A percentile compares a stretch with the other conserved stretches of the same genome.
These are phyloP conservation scores for Lepus townsendii DNA, from an alignment of 2,797 vertebrate species.

Conservation along the genomic window DNA sequence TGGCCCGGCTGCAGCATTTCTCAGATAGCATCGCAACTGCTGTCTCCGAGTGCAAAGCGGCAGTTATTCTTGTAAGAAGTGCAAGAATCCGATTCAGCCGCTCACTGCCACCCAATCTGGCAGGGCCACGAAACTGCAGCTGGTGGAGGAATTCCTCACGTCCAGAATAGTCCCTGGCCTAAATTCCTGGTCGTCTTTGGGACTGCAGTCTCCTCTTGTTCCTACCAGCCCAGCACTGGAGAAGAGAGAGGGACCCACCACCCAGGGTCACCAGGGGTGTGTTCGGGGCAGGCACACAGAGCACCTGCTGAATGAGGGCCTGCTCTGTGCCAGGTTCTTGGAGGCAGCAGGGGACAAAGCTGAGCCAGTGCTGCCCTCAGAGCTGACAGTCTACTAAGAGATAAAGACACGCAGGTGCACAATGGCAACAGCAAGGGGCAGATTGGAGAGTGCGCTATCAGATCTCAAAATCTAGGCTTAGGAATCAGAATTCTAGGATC, in stretches of 20 bases:
- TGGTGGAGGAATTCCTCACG: background rate
- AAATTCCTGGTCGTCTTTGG: background rate
- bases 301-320: background rate
- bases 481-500: background rate
- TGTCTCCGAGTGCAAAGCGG: background rate
- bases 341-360: background rate
- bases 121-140: background rate
- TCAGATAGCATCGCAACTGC: no score
- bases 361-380: background rate
- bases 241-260: background rate
- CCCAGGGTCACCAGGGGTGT: background rate
- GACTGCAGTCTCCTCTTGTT: background rate
- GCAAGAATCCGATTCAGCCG: background rate
- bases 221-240: background rate
- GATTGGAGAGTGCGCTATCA: accelerated
- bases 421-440: accelerated
- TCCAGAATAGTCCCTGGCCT: slow-evolving; percentile 9
- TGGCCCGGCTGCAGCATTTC: background rate
- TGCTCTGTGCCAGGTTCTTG: background rate
- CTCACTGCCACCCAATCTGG: background rate
- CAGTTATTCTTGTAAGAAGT: background rate
- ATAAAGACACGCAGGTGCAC: background rate
- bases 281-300: background rate
- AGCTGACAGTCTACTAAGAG: background rate
- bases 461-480: background rate